Conservation (phyloP, 1,140 invertebrate species). For the Globodera ellingtonae region DNA sequence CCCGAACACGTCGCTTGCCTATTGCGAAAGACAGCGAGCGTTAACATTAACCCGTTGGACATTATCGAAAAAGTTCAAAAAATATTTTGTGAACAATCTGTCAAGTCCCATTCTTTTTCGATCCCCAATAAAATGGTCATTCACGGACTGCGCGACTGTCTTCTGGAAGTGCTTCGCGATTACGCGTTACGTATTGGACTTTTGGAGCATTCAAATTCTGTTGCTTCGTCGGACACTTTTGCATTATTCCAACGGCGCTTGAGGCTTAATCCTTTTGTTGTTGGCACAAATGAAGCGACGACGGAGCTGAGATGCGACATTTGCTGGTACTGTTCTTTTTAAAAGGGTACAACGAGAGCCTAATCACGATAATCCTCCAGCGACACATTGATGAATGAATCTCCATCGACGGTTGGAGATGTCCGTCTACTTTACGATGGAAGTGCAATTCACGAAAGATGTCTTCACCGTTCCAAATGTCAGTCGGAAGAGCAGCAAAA, state of each 20-base stretch:
- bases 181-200: slow-evolving; percentile 80
- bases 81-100: neutral
- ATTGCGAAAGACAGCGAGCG: slow-evolving; percentile 84
- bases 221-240: slow-evolving; percentile 33
- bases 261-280: slow-evolving; percentile 11
- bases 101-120: slow-evolving; percentile 66
- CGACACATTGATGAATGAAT: neutral
- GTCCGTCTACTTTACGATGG: slow-evolving; percentile 16
- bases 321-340: slow-evolving; percentile 7
- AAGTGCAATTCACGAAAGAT: slow-evolving; percentile 20
- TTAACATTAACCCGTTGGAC: slow-evolving; percentile 72
- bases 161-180: slow-evolving; percentile 92
- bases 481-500: neutral
- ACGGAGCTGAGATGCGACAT: slow-evolving; percentile 4
- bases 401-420: neutral
- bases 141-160: slow-evolving; percentile 82
- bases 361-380: neutral
- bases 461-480: neutral
- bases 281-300: neutral
- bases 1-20: slow-evolving; percentile 80
- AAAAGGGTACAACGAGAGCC: neutral
- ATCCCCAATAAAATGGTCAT: slow-evolving; percentile 83
- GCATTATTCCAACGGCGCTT: slow-evolving; percentile 29
- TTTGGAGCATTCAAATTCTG: slow-evolving; percentile 41
- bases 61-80: slow-evolving; percentile 72